Evolutionary conservation across 2,797 vertebrate species (phyloP).

Genomic region (Mus spretus): DNA sequence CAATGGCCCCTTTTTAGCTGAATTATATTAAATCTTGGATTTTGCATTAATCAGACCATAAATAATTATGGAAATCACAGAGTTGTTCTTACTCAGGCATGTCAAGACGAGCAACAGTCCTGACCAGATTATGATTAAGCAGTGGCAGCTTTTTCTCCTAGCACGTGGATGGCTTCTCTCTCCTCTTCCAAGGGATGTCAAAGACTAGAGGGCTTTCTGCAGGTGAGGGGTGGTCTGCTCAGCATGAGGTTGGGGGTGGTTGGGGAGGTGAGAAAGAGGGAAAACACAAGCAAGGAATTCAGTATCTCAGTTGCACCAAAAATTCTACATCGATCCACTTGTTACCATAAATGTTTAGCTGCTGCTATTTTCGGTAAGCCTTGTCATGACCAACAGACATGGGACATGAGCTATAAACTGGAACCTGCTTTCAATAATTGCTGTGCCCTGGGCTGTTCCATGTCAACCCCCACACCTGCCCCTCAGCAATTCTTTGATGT

Average conservation of each 20-base stretch:
- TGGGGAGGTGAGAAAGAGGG: background rate
- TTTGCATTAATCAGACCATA: slow-evolving; percentile 38
- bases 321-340: background rate
- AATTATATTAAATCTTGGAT: slow-evolving; percentile 37
- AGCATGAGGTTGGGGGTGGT: no score
- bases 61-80: slow-evolving; percentile 13
- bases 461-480: background rate
- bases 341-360: background rate
- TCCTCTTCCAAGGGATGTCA: background rate
- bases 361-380: no score
- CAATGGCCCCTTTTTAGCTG: background rate
- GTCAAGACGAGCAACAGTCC: slow-evolving; percentile 35
- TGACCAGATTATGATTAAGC: background rate
- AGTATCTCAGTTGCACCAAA: background rate
- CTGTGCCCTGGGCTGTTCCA: fast-evolving
- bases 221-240: fast-evolving
- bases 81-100: background rate
- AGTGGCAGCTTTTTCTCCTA: background rate
- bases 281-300: background rate
- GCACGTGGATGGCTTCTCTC: background rate
- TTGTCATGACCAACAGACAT: background rate
- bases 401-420: background rate
- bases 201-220: background rate
- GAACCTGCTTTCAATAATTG: background rate
- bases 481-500: background rate